A percentile compares a stretch with the other conserved stretches of the same genome.
phyloP scores from a whole-genome alignment of 2,888 invertebrate genomes.

The Drosophila buzzatii region DNA sequence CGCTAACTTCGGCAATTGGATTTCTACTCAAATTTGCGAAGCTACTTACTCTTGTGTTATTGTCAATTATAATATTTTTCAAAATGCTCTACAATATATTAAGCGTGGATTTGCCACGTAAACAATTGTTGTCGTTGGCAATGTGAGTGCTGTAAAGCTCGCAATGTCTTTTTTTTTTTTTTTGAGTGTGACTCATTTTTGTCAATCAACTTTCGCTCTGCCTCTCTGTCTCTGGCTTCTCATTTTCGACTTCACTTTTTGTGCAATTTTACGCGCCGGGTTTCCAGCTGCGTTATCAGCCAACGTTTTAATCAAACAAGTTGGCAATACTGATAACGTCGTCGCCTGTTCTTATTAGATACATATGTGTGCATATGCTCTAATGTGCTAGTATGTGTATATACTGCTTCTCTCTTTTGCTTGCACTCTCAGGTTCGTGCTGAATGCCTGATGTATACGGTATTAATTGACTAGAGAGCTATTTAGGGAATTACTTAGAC shows the following conservation, averaged over 20 bases:
- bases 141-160: slow-evolving; percentile 26
- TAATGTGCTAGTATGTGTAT: background rate
- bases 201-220: slow-evolving; percentile 25
- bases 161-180: slow-evolving; percentile 1
- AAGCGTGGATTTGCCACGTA: slow-evolving; percentile 53
- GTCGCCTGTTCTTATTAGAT: slow-evolving; percentile 17
- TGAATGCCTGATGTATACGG: background rate
- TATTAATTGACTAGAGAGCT: slow-evolving; percentile 13
- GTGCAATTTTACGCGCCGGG: slow-evolving; percentile 39
- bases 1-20: slow-evolving; percentile 14
- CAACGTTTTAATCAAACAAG: slow-evolving; percentile 69
- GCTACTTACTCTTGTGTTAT: slow-evolving; percentile 7
- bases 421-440: background rate
- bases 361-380: background rate
- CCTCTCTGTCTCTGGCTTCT: slow-evolving; percentile 1
- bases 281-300: slow-evolving; percentile 43
- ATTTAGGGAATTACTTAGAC: slow-evolving; percentile 20
- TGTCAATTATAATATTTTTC: background rate
- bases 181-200: slow-evolving; percentile 41
- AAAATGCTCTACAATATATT: background rate
- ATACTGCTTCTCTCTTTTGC: slow-evolving; percentile 7
- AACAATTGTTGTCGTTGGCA: slow-evolving; percentile 6
- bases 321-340: slow-evolving; percentile 65
- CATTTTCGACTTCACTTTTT: slow-evolving; percentile 20
- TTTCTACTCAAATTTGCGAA: slow-evolving; percentile 19